phyloP scores from a whole-genome alignment of 2,113 vertebrate species.

The Leucopsar rothschildi region DNA sequence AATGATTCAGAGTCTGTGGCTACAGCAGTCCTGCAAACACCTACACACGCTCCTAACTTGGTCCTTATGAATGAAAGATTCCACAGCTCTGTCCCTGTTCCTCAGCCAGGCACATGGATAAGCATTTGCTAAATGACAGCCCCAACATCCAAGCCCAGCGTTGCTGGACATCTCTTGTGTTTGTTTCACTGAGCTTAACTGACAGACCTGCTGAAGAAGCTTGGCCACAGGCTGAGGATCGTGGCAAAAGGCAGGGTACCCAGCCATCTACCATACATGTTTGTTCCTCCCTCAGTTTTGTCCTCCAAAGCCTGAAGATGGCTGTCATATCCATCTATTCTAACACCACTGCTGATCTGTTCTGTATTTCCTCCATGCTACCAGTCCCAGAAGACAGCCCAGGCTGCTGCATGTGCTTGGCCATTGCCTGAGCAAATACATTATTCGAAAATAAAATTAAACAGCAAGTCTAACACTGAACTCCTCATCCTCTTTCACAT shows the following conservation, averaged over 20 bases:
- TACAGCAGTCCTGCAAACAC: not conserved
- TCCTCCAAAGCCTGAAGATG: not conserved
- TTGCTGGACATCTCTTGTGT: not conserved
- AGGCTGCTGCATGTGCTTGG: not conserved
- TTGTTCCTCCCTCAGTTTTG: not conserved
- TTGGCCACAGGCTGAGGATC: not conserved
- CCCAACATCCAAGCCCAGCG: not conserved
- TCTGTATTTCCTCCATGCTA: not conserved
- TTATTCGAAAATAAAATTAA: constrained; percentile 34
- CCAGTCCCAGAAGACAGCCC: not conserved
- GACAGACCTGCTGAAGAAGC: not conserved
- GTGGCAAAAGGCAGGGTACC: not conserved
- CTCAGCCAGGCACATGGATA: not conserved
- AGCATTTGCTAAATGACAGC: not conserved
- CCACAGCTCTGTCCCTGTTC: not conserved
- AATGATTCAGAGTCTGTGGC: not conserved
- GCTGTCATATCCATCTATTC: not conserved
- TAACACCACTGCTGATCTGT: not conserved
- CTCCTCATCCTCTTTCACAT: constrained; percentile 19
- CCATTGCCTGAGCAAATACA: not conserved
- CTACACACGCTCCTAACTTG: not conserved
- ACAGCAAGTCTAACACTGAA: constrained; percentile 8
- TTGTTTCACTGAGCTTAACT: not conserved
- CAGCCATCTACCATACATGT: not conserved
- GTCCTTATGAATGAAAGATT: not conserved